Evolutionary conservation across 2,888 invertebrate species (phyloP).

Genomic region (Lasioglossum leucozonium): DNA sequence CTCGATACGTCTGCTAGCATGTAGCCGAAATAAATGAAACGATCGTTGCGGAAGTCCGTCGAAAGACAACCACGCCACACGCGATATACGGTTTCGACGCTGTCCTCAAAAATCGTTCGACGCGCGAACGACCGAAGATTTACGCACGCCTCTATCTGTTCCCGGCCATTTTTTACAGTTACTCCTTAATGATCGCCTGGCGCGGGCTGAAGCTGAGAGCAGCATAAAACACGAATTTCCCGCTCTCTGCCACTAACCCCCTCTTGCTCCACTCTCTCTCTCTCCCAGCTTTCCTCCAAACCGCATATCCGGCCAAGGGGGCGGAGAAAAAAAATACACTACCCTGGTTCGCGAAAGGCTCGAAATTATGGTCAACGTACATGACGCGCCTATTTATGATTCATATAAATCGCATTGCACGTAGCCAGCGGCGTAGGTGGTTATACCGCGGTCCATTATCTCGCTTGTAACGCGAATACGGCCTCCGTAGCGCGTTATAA

Average conservation of each 20-base stretch:
- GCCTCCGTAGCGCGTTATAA: slow-evolving; percentile 63
- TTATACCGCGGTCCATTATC: slow-evolving; percentile 73
- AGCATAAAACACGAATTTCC: slow-evolving; percentile 45
- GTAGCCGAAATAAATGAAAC: neutral
- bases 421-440: slow-evolving; percentile 45
- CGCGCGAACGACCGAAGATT: slow-evolving; percentile 14
- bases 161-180: slow-evolving; percentile 50
- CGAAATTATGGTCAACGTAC: slow-evolving; percentile 63
- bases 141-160: slow-evolving; percentile 30
- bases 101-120: slow-evolving; percentile 21
- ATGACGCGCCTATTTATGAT: slow-evolving; percentile 71
- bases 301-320: neutral
- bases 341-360: neutral
- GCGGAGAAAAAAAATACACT: slow-evolving; percentile 22
- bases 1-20: neutral
- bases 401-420: slow-evolving; percentile 71
- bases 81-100: slow-evolving; percentile 5
- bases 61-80: neutral
- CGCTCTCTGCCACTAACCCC: slow-evolving; percentile 2
- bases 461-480: slow-evolving; percentile 63
- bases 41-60: neutral
- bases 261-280: neutral
- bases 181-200: slow-evolving; percentile 51
- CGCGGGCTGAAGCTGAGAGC: slow-evolving; percentile 44
- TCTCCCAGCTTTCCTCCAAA: neutral